Base-by-base conservation (phyloP, 2,113 vertebrate species). In the Benitochromis conjunctus region DNA sequence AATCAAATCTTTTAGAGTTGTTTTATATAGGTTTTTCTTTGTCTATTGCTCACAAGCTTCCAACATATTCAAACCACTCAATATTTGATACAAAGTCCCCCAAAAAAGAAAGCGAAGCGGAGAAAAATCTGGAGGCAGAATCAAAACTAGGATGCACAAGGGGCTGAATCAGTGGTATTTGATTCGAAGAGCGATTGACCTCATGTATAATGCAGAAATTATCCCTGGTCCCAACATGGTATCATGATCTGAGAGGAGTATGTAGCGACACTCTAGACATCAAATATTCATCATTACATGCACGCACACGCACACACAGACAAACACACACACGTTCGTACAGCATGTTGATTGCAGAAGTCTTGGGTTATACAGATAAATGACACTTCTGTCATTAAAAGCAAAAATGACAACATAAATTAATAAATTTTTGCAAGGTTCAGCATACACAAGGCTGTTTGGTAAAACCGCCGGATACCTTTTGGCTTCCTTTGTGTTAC, bases 181-280 rank as follows among this genome's bases (percentile, higher is more conserved):
- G 80, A 91, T 90, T 88, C 80, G 86, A 89, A 80, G 77, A 86
- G 84, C 5, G 10, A 89, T 34, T 89, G 88, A 93, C 92, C 91
- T 94, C 89, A 93, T 94, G 86, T 78, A 92, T 94, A 89, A 94
- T 95, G 76, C 76, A 93, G 31, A 86, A 84, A 82, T 80, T 69
- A 89, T 89, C 80, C 66, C 60, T 89, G 87, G 88, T 94, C 90
- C 84, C 91, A 91, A 92, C 93, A 92, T 88, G 89, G 85, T 91
- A 87, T 91, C 90, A 90, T 91, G 90, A 95, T 94, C 92, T 94
- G 89, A 93, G 80, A 82, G 10, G 87, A 87, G 86, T 58, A 87
- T 89, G 86, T 85, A 89, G 86, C 36, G 53, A 84, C 80, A 78
- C 91, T 84, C 89, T 8, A 19, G 24, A 79, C 90, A 92, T 95